Percentiles rank a stretch among this genome's conserved stretches.
Conservation (phyloP, 1,140 invertebrate species). For the Heliconius hewitsoni region DNA sequence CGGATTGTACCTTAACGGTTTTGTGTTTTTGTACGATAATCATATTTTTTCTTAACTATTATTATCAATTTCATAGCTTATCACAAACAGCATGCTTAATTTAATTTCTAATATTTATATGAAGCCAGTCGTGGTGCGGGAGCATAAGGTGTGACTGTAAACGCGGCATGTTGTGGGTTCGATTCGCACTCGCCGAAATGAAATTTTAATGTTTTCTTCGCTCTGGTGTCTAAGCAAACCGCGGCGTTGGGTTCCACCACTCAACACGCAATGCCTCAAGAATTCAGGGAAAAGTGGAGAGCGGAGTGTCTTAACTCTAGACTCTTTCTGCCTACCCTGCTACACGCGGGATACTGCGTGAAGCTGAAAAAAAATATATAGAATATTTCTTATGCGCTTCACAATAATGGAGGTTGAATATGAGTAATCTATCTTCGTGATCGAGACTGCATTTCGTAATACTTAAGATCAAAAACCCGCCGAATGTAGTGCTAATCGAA, state of each 20-base stretch:
- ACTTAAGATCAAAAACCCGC: constrained; percentile 68
- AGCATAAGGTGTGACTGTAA: too few relatives aligned
- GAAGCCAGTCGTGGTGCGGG: too few relatives aligned
- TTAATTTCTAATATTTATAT: constrained; percentile 22
- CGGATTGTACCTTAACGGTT: constrained; percentile 78
- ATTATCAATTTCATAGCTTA: constrained; percentile 42
- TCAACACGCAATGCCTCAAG: too few relatives aligned
- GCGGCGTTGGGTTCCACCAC: too few relatives aligned
- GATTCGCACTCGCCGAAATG: too few relatives aligned
- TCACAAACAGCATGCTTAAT: constrained; percentile 25
- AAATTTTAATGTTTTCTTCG: too few relatives aligned
- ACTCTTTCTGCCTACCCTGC: too few relatives aligned
- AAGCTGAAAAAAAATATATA: neutral
- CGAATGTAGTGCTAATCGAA: constrained; percentile 76
- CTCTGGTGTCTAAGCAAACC: too few relatives aligned
- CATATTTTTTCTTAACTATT: constrained; percentile 29
- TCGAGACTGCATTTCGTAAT: constrained; percentile 59
- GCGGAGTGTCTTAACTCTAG: too few relatives aligned
- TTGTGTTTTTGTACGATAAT: constrained; percentile 55
- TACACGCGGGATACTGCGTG: too few relatives aligned
- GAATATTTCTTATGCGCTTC: constrained; percentile 41
- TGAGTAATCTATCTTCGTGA: constrained; percentile 59
- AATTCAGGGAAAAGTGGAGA: too few relatives aligned
- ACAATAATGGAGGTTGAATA: constrained; percentile 48
- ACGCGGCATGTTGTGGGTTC: too few relatives aligned